phyloP scores from a whole-genome alignment of 30 jellyfish, hydroid and myxozoan species.

The Phacellophora camtschatica region DNA sequence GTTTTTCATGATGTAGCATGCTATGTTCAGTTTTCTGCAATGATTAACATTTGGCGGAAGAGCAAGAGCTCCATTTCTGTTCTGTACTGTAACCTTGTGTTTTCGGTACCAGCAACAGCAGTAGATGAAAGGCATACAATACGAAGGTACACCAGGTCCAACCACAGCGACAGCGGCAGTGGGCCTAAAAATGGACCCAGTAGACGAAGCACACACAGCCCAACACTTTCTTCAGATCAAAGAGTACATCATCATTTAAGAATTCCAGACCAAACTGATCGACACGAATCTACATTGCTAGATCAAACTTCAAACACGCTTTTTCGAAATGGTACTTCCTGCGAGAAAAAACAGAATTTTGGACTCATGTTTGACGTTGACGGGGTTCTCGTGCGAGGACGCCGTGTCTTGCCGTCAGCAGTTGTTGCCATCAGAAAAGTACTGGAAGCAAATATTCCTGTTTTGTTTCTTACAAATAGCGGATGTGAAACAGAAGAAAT shows the following conservation, averaged over 20 bases:
- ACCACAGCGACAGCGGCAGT: too few relatives aligned
- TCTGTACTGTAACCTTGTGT: too few relatives aligned
- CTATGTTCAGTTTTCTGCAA: too few relatives aligned
- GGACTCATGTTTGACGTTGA: slow-evolving; percentile 94
- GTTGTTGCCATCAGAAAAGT: slow-evolving; percentile 70
- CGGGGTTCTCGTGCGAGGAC: slow-evolving; percentile 92
- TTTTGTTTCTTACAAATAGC: slow-evolving; percentile 81
- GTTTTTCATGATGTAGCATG: too few relatives aligned
- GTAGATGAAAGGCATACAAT: too few relatives aligned
- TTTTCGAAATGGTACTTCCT: not conserved
- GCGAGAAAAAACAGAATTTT: not conserved
- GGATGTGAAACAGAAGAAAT: slow-evolving; percentile 96
- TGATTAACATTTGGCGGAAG: too few relatives aligned
- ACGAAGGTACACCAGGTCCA: too few relatives aligned
- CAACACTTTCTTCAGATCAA: not conserved
- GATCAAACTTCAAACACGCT: not conserved
- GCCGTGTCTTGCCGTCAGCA: slow-evolving; percentile 86
- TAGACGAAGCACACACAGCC: too few relatives aligned
- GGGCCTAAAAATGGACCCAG: not conserved
- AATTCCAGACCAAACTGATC: not conserved
- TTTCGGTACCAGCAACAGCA: too few relatives aligned
- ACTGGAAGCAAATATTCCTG: slow-evolving; percentile 51
- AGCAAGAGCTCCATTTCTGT: too few relatives aligned
- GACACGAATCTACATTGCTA: not conserved
- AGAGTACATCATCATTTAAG: not conserved